Evolutionary conservation across 2,113 vertebrate species (phyloP).

Genomic region (Vulpes lagopus): DNA sequence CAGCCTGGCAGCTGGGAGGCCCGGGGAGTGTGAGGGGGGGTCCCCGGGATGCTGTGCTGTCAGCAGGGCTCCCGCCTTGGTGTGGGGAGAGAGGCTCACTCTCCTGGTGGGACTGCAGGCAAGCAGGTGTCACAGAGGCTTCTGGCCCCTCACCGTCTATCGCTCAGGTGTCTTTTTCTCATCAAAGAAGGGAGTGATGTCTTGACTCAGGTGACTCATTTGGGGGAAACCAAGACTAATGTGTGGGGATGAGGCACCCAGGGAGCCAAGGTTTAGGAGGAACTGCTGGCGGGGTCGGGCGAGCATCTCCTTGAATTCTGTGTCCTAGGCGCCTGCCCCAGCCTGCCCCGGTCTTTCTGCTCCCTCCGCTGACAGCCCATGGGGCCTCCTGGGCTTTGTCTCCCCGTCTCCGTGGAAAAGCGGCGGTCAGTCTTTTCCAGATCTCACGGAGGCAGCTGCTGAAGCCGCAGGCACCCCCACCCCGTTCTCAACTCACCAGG

Average conservation of each 20-base stretch:
- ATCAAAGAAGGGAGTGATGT: background rate
- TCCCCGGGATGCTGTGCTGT: fast-evolving
- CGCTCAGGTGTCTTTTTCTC: background rate
- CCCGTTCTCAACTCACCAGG: background rate
- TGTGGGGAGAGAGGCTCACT: too few relatives aligned
- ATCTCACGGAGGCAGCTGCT: background rate
- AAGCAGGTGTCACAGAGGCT: background rate
- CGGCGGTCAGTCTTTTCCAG: background rate
- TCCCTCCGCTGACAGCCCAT: fast-evolving
- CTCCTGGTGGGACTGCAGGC: fast-evolving
- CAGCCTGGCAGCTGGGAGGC: constrained; percentile 53
- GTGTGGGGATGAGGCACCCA: background rate
- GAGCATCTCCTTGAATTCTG: background rate
- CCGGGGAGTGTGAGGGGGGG: too few relatives aligned
- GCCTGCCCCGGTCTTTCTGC: too few relatives aligned
- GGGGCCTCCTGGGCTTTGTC: background rate
- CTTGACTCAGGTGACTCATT: background rate
- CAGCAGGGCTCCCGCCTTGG: fast-evolving
- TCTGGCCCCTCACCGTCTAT: background rate
- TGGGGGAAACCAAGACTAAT: background rate
- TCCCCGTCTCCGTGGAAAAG: background rate
- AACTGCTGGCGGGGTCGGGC: too few relatives aligned
- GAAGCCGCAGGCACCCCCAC: fast-evolving
- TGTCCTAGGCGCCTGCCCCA: fast-evolving
- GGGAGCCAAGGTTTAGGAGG: background rate